Conservation (phyloP, 2,888 invertebrate genomes). For the Troides oblongomaculatus region DNA sequence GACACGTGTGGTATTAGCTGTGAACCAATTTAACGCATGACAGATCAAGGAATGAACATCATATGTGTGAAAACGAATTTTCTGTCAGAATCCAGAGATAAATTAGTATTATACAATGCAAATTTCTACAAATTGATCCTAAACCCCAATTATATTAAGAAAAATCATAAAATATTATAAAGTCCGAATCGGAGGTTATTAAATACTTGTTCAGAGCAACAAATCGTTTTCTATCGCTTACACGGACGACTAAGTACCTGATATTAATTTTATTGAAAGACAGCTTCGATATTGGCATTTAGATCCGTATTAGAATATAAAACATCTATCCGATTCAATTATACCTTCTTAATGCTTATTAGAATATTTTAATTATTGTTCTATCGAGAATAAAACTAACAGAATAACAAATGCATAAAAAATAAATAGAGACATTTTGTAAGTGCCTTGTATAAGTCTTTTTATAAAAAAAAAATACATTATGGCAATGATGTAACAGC, state of each 20-base stretch:
- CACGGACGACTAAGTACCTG: neutral
- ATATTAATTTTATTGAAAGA: neutral
- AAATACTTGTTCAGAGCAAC: neutral
- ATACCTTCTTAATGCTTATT: no score
- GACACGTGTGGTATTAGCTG: slow-evolving; percentile 50
- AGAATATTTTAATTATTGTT: no score
- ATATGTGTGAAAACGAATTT: neutral
- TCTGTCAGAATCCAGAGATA: neutral
- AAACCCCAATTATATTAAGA: neutral
- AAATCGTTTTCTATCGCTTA: neutral
- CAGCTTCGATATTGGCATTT: neutral
- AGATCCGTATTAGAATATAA: neutral
- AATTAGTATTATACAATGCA: neutral
- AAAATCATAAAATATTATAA: neutral
- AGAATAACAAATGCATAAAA: no score
- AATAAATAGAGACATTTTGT: no score
- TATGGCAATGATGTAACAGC: no score
- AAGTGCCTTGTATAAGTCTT: no score
- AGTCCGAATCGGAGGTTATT: neutral
- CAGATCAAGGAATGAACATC: slow-evolving; percentile 61
- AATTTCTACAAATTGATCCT: neutral
- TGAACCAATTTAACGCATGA: slow-evolving; percentile 66
- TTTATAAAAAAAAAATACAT: no score
- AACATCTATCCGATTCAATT: neutral
- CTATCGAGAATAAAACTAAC: no score